Evolutionary conservation across 1,140 invertebrate genomes (phyloP), one percentile per base, ranked within the genome.

Genomic region (Solenopsis invicta): DNA sequence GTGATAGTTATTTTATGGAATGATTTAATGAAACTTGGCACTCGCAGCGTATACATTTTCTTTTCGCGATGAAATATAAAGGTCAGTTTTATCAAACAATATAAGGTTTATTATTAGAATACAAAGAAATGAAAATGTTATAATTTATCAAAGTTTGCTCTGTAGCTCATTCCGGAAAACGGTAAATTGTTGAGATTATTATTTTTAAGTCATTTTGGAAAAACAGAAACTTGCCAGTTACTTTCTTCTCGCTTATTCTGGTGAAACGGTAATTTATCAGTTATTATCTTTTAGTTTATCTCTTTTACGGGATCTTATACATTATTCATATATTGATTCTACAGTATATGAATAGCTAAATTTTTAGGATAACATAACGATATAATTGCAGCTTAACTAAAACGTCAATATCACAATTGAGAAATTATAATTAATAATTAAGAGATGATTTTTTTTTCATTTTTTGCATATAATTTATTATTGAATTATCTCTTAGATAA

Each of bases 11-110:
- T 81, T 81, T 54, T 69, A 24, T 4, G 21, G 34, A 24, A n/a
- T 69, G 21, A 78, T 78, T 48, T 78, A 78, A 37, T 78, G 24
- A 41, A 78, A 78, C 45, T 34, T 77, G 5, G 12, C 18, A 0
- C 24, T 34, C 1, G 45, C 56, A 16, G 21, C 12, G 24, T 52
- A 50, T 69, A 80, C 24, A 54, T 69, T 67, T 67, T 24, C 29
- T 21, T 41, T 18, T 21, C 34, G 24, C 29, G 18, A 10, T 13
- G 48, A 69, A 9, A 29, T 29, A 80, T 67, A 61, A 78, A 66
- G 8, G 18, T 24, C 2, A 45, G n/a, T 77, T 48, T 77, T 64
- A 77, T 34, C 12, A 29, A 48, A 48, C 8, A 34, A 54, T 67
- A 41, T 52, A 34, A 52, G 13, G 13, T 80, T 48, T 50, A 34